These are phyloP conservation scores for Sericinus montela DNA, from an alignment of 2,888 invertebrate genomes.

Conservation along the genomic window DNA sequence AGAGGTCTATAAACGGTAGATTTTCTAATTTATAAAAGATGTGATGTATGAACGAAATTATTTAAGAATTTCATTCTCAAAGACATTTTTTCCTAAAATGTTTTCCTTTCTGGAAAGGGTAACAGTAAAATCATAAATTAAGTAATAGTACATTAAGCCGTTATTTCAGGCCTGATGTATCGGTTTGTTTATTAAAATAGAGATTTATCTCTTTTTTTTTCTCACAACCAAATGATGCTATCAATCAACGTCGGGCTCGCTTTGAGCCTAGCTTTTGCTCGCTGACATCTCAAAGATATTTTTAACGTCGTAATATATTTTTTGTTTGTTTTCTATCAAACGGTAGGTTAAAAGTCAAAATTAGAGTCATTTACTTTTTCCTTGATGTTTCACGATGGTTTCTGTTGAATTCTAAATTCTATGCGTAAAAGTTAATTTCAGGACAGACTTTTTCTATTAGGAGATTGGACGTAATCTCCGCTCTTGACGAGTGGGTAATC, in stretches of 20 bases:
- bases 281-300: constrained; percentile 28
- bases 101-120: neutral
- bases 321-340: constrained; percentile 7
- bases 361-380: constrained; percentile 15
- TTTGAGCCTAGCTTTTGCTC: constrained; percentile 21
- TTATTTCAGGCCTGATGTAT: constrained; percentile 27
- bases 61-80: neutral
- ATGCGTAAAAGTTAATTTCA: no score
- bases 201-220: constrained; percentile 24
- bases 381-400: no score
- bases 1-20: no score
- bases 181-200: constrained; percentile 33
- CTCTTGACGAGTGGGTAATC: no score
- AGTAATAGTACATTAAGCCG: constrained; percentile 1
- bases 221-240: constrained; percentile 27
- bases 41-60: no score
- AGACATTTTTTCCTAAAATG: neutral
- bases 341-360: constrained; percentile 21
- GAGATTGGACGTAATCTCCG: no score
- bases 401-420: no score
- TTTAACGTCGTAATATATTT: constrained; percentile 24
- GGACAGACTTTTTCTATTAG: no score
- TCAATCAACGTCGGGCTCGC: constrained; percentile 37
- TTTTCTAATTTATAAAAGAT: no score
- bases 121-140: constrained; percentile 7